Evolutionary conservation across 1,140 invertebrate genomes (phyloP).

Genomic region (Tetranychus cinnabarinus): DNA sequence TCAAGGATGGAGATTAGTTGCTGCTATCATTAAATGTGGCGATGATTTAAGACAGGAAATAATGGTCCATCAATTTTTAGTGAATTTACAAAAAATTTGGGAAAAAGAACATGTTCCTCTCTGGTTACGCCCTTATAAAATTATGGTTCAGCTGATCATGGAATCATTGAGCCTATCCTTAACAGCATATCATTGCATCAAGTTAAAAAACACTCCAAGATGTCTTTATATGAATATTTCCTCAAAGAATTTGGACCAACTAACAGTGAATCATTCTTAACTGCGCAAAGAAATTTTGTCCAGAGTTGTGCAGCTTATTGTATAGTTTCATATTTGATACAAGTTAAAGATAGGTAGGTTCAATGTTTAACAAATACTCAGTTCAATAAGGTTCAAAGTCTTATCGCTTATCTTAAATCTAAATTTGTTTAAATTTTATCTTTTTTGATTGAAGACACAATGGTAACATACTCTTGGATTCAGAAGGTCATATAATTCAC

Average conservation of each 20-base stretch:
- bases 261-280: slow-evolving; percentile 63
- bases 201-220: slow-evolving; percentile 82
- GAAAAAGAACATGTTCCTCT: slow-evolving; percentile 63
- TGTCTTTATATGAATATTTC: slow-evolving; percentile 77
- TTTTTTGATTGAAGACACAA: slow-evolving; percentile 51
- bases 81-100: slow-evolving; percentile 80
- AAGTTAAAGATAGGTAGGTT: slow-evolving; percentile 78
- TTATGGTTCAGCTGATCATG: slow-evolving; percentile 76
- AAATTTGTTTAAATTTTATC: background rate
- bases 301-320: slow-evolving; percentile 94
- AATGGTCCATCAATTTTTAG: slow-evolving; percentile 76
- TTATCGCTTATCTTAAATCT: no score
- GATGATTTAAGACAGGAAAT: slow-evolving; percentile 92
- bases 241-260: slow-evolving; percentile 63
- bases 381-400: background rate
- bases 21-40: slow-evolving; percentile 93
- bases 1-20: slow-evolving; percentile 64
- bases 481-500: slow-evolving; percentile 91
- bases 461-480: slow-evolving; percentile 88
- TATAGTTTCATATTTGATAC: slow-evolving; percentile 84
- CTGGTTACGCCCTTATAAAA: slow-evolving; percentile 71
- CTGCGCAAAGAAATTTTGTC: slow-evolving; percentile 88
- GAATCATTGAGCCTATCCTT: slow-evolving; percentile 79
- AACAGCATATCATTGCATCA: slow-evolving; percentile 96
- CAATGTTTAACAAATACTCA: background rate